These are phyloP conservation scores for Eudyptes chrysolophus DNA, from an alignment of 2,113 vertebrate species.

Conservation along the genomic window DNA sequence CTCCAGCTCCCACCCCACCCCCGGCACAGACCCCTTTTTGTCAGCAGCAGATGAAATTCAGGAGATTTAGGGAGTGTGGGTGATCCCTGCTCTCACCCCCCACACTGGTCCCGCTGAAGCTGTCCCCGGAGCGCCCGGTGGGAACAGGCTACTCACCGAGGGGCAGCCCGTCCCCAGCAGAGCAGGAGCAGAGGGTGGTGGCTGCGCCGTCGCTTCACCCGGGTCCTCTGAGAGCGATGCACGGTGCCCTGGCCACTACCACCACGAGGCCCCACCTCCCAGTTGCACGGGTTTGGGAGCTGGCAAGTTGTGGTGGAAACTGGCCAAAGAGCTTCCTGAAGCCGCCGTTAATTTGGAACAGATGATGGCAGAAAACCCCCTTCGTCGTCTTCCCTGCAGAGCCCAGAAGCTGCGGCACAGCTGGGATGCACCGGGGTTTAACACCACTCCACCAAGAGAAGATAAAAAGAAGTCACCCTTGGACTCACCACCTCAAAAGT, in stretches of 20 bases:
- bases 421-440: neutral
- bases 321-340: slow-evolving; percentile 35
- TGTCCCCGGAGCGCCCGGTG: rapidly evolving
- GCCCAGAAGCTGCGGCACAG: rapidly evolving
- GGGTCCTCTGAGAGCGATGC: neutral
- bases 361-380: neutral
- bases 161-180: neutral
- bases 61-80: neutral
- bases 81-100: neutral
- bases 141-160: slow-evolving; percentile 17
- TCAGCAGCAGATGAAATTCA: neutral
- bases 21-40: neutral
- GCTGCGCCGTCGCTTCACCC: neutral
- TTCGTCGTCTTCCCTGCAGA: rapidly evolving
- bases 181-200: neutral
- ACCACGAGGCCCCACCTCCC: slow-evolving; percentile 47
- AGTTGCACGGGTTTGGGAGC: neutral
- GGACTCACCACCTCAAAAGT: neutral
- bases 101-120: neutral
- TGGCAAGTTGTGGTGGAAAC: neutral
- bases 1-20: neutral
- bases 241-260: neutral
- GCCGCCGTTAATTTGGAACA: neutral
- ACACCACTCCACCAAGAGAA: neutral
- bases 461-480: neutral